A percentile compares a stretch with the other conserved stretches of the same genome.
phyloP scores from a whole-genome alignment of 2,797 vertebrate genomes.

The Lagocephalus sceleratus region DNA sequence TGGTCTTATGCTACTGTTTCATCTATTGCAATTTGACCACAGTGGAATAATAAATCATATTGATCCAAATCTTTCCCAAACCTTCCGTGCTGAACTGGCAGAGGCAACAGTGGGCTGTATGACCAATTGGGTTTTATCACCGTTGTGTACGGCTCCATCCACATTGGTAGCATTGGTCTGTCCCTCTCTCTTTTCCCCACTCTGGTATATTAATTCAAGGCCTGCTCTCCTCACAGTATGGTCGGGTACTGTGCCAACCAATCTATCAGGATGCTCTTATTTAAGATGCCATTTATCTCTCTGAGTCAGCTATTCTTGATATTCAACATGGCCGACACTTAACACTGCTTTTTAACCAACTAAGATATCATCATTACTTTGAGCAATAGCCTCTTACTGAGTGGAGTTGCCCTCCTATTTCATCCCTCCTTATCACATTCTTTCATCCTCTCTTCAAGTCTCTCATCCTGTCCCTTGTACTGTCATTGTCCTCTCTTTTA shows the following conservation, averaged over 20 bases:
- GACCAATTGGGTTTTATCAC: no score
- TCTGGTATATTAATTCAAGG: slow-evolving; percentile 25
- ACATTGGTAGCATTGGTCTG: no score
- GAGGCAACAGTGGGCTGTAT: no score
- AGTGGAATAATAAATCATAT: no score
- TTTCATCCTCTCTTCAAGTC: slow-evolving; percentile 50
- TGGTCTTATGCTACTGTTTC: no score
- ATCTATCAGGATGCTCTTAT: slow-evolving; percentile 73
- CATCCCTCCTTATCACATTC: slow-evolving; percentile 51
- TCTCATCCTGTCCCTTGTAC: slow-evolving; percentile 30
- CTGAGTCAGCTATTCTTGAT: slow-evolving; percentile 43
- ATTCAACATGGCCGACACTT: slow-evolving; percentile 61
- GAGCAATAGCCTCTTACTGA: slow-evolving; percentile 66
- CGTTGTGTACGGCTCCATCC: no score
- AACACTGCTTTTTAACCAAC: slow-evolving; percentile 80
- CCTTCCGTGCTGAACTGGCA: no score
- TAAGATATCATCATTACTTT: slow-evolving; percentile 78
- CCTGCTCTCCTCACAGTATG: slow-evolving; percentile 39
- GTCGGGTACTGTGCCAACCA: slow-evolving; percentile 47
- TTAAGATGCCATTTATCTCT: slow-evolving; percentile 74
- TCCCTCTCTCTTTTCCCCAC: slow-evolving; percentile 5
- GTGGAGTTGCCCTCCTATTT: slow-evolving; percentile 70
- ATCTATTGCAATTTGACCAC: no score
- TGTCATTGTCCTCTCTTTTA: slow-evolving; percentile 60
- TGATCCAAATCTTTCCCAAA: no score